Conservation (phyloP, 2,888 invertebrate genomes). For the Encarsia formosa region DNA sequence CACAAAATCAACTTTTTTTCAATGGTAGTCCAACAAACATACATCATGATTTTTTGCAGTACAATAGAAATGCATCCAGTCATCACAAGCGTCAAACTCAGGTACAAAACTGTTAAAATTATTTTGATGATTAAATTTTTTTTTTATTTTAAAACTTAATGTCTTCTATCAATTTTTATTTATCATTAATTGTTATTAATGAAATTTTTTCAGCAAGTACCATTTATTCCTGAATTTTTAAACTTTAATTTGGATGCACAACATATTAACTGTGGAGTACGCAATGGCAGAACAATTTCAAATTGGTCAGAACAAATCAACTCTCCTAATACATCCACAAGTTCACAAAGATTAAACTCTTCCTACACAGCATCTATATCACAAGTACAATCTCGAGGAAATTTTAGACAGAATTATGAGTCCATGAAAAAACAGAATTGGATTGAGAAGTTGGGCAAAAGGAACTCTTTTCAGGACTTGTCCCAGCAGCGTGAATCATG, state of each 20-base stretch:
- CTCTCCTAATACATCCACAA: slow-evolving; percentile 23
- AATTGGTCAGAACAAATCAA: slow-evolving; percentile 41
- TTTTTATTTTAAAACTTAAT: not conserved
- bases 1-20: slow-evolving; percentile 37
- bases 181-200: slow-evolving; percentile 2
- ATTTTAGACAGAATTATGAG: slow-evolving; percentile 34
- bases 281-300: slow-evolving; percentile 31
- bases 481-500: slow-evolving; percentile 36
- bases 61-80: slow-evolving; percentile 35
- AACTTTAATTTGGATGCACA: slow-evolving; percentile 43
- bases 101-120: no score
- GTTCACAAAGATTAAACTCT: slow-evolving; percentile 34
- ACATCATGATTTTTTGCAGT: slow-evolving; percentile 39
- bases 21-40: slow-evolving; percentile 34
- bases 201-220: slow-evolving; percentile 36
- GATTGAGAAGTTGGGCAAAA: slow-evolving; percentile 36
- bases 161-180: not conserved
- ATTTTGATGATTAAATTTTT: not conserved
- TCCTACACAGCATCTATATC: slow-evolving; percentile 26
- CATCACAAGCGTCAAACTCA: slow-evolving; percentile 41
- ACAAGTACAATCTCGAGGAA: slow-evolving; percentile 34
- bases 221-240: slow-evolving; percentile 41
- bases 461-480: slow-evolving; percentile 34
- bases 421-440: slow-evolving; percentile 38
- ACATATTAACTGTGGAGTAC: slow-evolving; percentile 35